A percentile compares a stretch with the other conserved stretches of the same genome.
phyloP scores from a whole-genome alignment of 2,113 vertebrate species.

The Oryzias woworae region DNA sequence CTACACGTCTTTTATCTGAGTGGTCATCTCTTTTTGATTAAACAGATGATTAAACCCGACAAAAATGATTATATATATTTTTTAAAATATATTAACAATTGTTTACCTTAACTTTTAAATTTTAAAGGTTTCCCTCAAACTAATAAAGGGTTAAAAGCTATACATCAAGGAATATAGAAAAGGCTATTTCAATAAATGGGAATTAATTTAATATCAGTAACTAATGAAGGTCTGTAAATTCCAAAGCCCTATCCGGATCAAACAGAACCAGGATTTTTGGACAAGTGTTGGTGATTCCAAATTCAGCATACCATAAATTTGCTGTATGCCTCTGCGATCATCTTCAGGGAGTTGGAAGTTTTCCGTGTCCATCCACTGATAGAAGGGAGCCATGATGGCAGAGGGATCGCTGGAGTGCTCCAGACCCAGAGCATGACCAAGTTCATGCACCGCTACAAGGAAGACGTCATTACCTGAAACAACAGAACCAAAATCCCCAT shows the following conservation, averaged over 20 bases:
- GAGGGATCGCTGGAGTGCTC: constrained; percentile 91
- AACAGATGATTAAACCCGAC: too few relatives aligned
- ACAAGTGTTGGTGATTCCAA: too few relatives aligned
- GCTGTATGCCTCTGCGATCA: constrained; percentile 85
- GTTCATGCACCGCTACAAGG: constrained; percentile 88
- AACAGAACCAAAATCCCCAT: constrained; percentile 5
- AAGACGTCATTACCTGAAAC: constrained; percentile 87
- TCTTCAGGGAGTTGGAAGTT: constrained; percentile 87
- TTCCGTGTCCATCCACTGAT: constrained; percentile 94
- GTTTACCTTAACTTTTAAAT: too few relatives aligned
- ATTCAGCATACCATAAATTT: constrained; percentile 80
- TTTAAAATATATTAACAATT: too few relatives aligned
- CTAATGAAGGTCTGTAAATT: background rate
- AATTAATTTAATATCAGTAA: too few relatives aligned
- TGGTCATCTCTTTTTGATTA: too few relatives aligned
- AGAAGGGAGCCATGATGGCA: constrained; percentile 93
- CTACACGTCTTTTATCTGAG: too few relatives aligned
- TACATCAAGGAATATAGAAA: too few relatives aligned
- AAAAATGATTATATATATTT: too few relatives aligned
- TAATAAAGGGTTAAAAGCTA: too few relatives aligned
- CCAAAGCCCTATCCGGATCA: background rate
- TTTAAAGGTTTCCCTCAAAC: too few relatives aligned
- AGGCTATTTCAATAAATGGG: too few relatives aligned
- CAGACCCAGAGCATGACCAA: constrained; percentile 88
- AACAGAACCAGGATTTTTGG: background rate